A percentile compares a stretch with the other conserved stretches of the same genome.
Evolutionary conservation across 2,888 invertebrate species (phyloP).

Genomic region (Oligia strigilis): DNA sequence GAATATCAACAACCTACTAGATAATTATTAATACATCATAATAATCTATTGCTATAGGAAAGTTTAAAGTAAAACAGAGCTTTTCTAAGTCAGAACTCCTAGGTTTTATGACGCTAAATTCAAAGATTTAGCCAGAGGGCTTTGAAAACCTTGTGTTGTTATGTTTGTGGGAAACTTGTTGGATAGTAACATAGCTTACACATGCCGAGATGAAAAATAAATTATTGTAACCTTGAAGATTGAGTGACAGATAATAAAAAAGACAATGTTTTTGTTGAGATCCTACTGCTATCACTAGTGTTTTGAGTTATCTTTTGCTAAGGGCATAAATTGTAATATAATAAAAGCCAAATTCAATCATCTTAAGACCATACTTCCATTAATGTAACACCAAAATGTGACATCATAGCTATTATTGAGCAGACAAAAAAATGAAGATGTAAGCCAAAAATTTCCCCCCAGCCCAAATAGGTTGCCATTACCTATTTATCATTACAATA

Average conservation of each 20-base stretch:
- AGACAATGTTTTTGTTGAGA: constrained; percentile 30
- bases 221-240: constrained; percentile 1
- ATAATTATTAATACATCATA: background rate
- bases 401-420: constrained; percentile 27
- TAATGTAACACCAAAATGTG: constrained; percentile 13
- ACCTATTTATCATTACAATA: background rate
- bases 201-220: background rate
- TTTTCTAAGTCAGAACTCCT: background rate
- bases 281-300: background rate
- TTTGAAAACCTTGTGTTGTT: background rate
- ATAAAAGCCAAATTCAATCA: constrained; percentile 4
- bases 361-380: background rate
- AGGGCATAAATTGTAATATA: background rate
- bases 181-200: background rate
- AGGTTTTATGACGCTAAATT: background rate
- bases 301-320: background rate
- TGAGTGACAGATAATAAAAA: constrained; percentile 2
- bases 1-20: background rate
- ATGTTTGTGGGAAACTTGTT: background rate
- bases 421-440: constrained; percentile 1
- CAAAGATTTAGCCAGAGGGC: background rate
- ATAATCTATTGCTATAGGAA: background rate
- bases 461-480: constrained; percentile 2
- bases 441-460: constrained; percentile 30
- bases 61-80: background rate